These are phyloP conservation scores for Sitta europaea DNA, from an alignment of 2,113 vertebrate species.

Conservation along the genomic window DNA sequence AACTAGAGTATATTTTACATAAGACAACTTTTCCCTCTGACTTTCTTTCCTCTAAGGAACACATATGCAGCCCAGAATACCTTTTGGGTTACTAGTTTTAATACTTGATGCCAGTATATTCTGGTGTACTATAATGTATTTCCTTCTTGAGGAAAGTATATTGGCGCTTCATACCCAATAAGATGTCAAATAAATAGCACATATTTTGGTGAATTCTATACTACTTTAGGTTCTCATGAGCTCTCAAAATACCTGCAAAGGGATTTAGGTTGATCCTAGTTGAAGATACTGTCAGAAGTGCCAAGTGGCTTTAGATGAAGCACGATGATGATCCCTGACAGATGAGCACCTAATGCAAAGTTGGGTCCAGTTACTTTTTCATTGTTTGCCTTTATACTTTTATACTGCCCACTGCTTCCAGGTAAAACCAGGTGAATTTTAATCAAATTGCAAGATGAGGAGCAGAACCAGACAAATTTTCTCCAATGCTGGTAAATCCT, in stretches of 20 bases:
- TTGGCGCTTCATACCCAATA: not conserved
- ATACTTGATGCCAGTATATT: not conserved
- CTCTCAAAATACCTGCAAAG: not conserved
- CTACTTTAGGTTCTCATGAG: not conserved
- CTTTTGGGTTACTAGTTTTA: not conserved
- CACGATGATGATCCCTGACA: not conserved
- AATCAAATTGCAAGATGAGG: not conserved
- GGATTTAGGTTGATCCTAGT: not conserved
- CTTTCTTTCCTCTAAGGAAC: not conserved
- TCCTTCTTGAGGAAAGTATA: not conserved
- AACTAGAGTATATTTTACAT: not conserved
- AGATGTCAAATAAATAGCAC: not conserved
- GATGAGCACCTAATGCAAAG: not conserved
- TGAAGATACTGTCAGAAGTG: not conserved
- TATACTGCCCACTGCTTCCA: not conserved
- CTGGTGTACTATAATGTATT: not conserved
- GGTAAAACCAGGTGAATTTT: not conserved
- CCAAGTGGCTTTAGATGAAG: not conserved
- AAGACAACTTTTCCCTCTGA: not conserved
- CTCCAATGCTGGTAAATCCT: not conserved
- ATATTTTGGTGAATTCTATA: not conserved
- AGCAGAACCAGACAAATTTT: not conserved
- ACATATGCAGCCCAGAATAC: not conserved
- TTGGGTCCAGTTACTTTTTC: not conserved
- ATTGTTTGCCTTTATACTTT: not conserved